Percentiles rank a stretch among this genome's conserved stretches.
phyloP scores from a whole-genome alignment of 2,888 invertebrate species.

The Acleris laterana region DNA sequence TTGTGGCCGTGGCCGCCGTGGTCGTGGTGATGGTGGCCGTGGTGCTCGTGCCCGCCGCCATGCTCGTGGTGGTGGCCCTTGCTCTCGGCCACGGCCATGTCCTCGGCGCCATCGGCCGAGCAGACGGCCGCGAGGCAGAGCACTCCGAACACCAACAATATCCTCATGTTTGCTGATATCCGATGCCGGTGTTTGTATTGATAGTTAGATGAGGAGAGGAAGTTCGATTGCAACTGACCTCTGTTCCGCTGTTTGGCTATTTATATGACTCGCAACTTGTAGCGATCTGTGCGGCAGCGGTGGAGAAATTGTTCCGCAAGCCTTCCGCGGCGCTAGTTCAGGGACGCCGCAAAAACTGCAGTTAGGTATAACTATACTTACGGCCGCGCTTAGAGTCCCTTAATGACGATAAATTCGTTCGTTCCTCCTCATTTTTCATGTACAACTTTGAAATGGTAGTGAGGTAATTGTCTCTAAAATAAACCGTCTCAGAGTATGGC shows the following conservation, averaged over 20 bases:
- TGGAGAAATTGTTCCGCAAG: conserved; percentile 80
- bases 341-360: conserved; percentile 55
- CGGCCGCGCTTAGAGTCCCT: too few relatives aligned
- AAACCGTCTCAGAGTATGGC: too few relatives aligned
- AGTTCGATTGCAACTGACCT: conserved; percentile 75
- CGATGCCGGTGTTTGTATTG: conserved; percentile 15
- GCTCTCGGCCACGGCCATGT: conserved; percentile 80
- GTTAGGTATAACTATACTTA: conserved; percentile 1
- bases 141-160: conserved; percentile 64
- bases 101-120: conserved; percentile 58
- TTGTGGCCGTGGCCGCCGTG: conserved; percentile 91
- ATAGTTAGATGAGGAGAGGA: conserved; percentile 57
- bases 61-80: conserved; percentile 80
- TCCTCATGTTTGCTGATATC: conserved; percentile 60
- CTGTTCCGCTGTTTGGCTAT: conserved; percentile 66
- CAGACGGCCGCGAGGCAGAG: conserved; percentile 69
- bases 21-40: conserved; percentile 87
- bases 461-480: too few relatives aligned
- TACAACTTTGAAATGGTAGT: too few relatives aligned
- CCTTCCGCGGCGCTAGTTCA: conserved; percentile 69
- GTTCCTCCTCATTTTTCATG: too few relatives aligned
- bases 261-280: conserved; percentile 70
- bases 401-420: too few relatives aligned
- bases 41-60: conserved; percentile 88
- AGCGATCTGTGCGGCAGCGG: conserved; percentile 54